These are phyloP conservation scores for Drosophila kanekoi DNA, from an alignment of 2,888 invertebrate species.

Conservation along the genomic window DNA sequence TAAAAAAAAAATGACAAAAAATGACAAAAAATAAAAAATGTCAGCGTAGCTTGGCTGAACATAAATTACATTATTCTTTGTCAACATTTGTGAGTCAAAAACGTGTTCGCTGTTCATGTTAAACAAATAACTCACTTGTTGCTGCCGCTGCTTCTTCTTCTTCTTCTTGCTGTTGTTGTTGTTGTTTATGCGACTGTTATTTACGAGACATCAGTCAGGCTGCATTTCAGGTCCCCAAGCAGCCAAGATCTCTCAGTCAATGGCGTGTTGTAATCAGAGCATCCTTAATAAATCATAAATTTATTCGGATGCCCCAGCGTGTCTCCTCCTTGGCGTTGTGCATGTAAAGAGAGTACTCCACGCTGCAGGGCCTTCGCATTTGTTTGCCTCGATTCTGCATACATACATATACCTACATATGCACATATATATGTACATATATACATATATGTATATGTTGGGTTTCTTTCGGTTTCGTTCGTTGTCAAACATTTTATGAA, in stretches of 20 bases:
- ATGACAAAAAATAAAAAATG: slow-evolving; percentile 42
- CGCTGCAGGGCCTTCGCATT: slow-evolving; percentile 17
- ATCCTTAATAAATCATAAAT: slow-evolving; percentile 85
- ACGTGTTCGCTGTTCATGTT: slow-evolving; percentile 79
- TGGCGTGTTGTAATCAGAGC: slow-evolving; percentile 83
- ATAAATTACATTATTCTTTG: slow-evolving; percentile 81
- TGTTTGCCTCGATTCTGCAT: slow-evolving; percentile 76
- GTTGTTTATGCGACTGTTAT: slow-evolving; percentile 65
- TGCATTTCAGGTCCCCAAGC: slow-evolving; percentile 22
- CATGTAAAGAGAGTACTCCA: slow-evolving; percentile 59
- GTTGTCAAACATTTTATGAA: slow-evolving; percentile 84
- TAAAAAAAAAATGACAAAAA: background rate
- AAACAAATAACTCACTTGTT: slow-evolving; percentile 77
- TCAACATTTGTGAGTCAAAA: slow-evolving; percentile 81
- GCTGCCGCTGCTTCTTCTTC: slow-evolving; percentile 11
- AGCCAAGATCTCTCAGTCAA: slow-evolving; percentile 17
- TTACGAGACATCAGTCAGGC: slow-evolving; percentile 79
- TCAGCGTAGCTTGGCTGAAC: slow-evolving; percentile 50
- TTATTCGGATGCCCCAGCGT: slow-evolving; percentile 68
- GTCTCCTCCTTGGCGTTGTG: slow-evolving; percentile 8
- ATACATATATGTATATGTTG: background rate
- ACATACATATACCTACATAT: slow-evolving; percentile 49
- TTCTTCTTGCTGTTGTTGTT: slow-evolving; percentile 32
- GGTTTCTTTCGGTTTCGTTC: slow-evolving; percentile 7
- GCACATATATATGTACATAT: background rate